Evolutionary conservation across 2,113 vertebrate species (phyloP).

Genomic region (Brachypteracias leptosomus): DNA sequence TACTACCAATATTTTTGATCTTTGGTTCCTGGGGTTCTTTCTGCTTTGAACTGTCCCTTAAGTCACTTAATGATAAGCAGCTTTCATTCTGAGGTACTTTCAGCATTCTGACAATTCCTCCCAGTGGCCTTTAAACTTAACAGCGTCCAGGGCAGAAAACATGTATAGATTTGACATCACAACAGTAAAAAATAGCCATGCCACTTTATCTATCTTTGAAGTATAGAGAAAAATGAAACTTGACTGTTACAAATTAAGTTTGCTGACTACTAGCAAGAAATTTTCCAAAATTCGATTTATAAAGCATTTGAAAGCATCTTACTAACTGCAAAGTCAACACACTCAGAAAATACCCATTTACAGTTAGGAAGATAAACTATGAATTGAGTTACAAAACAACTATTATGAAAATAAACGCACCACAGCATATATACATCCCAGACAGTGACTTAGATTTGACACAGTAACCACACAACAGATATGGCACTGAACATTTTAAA

Average conservation of each 20-base stretch:
- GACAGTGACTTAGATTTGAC: not conserved
- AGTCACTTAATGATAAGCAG: too few relatives aligned
- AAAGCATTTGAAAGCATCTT: not conserved
- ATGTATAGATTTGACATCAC: too few relatives aligned
- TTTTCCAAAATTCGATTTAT: not conserved
- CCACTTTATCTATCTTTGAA: not conserved
- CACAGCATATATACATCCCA: not conserved
- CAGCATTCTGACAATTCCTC: too few relatives aligned
- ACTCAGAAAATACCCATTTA: not conserved
- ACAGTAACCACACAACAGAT: not conserved
- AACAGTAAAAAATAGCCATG: not conserved
- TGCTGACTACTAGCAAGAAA: not conserved
- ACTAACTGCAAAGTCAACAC: not conserved
- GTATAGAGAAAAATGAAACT: not conserved
- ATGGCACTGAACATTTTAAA: not conserved
- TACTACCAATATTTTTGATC: not conserved
- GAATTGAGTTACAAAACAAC: not conserved
- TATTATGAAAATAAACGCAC: not conserved
- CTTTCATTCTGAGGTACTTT: too few relatives aligned
- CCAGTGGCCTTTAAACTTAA: too few relatives aligned
- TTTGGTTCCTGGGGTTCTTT: too few relatives aligned
- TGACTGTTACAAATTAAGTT: not conserved
- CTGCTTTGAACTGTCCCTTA: too few relatives aligned
- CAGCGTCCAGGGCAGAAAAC: too few relatives aligned
- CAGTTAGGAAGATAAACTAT: not conserved